Evolutionary conservation across 1,140 invertebrate species (phyloP).

Genomic region (Drosophila azteca): DNA sequence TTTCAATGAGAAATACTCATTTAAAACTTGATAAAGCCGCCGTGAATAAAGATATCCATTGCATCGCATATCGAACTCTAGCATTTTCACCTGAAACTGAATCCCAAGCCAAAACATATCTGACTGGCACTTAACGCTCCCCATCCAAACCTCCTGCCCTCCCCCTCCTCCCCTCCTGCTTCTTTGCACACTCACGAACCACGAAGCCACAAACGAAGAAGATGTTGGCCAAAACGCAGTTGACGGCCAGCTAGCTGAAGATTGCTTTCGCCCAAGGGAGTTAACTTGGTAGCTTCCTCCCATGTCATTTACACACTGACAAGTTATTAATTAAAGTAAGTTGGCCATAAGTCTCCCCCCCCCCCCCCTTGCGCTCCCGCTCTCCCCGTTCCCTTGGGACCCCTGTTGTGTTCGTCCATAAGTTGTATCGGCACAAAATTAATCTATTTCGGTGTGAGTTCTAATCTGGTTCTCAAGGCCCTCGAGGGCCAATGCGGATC

Average conservation of each 20-base stretch:
- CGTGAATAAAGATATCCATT: no score
- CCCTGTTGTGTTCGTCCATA: no score
- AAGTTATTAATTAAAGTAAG: slow-evolving; percentile 81
- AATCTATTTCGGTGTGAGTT: slow-evolving; percentile 10
- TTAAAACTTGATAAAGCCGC: no score
- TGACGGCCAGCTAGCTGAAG: slow-evolving; percentile 14
- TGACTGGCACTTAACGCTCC: no score
- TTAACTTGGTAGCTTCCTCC: slow-evolving; percentile 67
- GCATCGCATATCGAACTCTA: no score
- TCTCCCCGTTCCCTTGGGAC: no score
- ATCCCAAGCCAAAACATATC: no score
- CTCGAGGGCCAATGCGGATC: neutral
- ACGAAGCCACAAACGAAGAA: neutral
- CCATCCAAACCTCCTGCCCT: neutral
- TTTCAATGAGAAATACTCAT: no score
- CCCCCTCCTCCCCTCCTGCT: neutral
- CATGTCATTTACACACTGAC: slow-evolving; percentile 81
- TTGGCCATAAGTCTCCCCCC: neutral
- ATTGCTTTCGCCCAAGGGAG: slow-evolving; percentile 72
- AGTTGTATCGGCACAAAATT: slow-evolving; percentile 37
- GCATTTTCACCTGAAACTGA: no score
- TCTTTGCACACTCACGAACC: neutral
- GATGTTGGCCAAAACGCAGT: slow-evolving; percentile 7
- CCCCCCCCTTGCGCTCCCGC: no score
- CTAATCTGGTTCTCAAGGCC: no score